Evolutionary conservation across 2,797 vertebrate species (phyloP), one percentile per base, ranked within the genome.

Genomic region (Chiroxiphia lanceolata): DNA sequence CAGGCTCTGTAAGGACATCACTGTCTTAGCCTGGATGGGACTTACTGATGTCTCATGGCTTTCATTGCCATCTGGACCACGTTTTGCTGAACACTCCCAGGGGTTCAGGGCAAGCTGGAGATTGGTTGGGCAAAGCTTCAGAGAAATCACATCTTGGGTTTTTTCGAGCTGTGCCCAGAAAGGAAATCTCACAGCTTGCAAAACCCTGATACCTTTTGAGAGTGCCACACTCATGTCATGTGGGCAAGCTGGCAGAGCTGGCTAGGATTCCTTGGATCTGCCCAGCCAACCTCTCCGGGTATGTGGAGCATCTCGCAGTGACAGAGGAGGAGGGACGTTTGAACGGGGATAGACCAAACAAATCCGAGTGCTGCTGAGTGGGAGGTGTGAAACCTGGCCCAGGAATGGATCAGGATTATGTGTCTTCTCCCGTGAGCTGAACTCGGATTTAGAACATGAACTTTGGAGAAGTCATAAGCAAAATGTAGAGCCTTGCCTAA

Each of bases 51-150:
- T 56, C 92, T 92, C 36, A 63, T 81, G 95, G 75, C 97, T 97
- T 91, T 94, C 75, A 34, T 38, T 86, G 77, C 97, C 98, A 97
- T 97, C 97, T 98, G 97, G 78, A 88, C 83, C 61, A 72, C 4
- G 19, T 84, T 96, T 69, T 26, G 90, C 72, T 91, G 68, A 78
- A 33, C 21, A 81, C 85, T 96, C 94, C 96, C 15, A 53, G 95
- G 89, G 95, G 71, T 44, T 91, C 79, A 33, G 5, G 65, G 59
- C 2, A 17, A 79, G 69, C 83, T 93, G 79, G 93, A 92, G 95
- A 85, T 80, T 33, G 83, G 71, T 56, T 94, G 96, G 97, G 97
- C 94, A 91, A 54, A 96, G 87, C 97, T 97, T 98, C 97, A 97
- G 95, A 98, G 95, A 78, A 95, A 87, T 89, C 80, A 23, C 5